A percentile compares a stretch with the other conserved stretches of the same genome.
Evolutionary conservation across 2,113 vertebrate genomes (phyloP).

Genomic region (Pseudorhombus dupliciocellatus): DNA sequence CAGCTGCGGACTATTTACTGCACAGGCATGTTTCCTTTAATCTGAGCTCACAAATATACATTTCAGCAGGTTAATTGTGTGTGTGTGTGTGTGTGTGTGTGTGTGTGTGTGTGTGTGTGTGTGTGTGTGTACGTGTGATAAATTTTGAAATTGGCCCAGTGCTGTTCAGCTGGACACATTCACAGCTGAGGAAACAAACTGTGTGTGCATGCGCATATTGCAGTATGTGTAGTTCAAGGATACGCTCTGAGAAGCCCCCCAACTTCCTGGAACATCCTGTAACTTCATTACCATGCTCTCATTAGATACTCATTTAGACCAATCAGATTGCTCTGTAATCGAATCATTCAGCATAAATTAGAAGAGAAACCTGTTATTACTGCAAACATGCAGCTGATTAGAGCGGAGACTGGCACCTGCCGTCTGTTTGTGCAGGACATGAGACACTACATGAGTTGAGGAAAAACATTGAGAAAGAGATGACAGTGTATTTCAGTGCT

Average conservation of each 20-base stretch:
- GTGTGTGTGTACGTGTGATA: neutral
- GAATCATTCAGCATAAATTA: constrained; percentile 68
- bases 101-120: constrained; percentile 26
- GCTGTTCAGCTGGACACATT: constrained; percentile 37
- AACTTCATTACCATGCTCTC: constrained; percentile 69
- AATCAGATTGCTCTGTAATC: constrained; percentile 70
- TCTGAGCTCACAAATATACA: too few relatives aligned
- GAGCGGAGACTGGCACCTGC: constrained; percentile 36
- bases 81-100: too few relatives aligned
- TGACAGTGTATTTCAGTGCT: too few relatives aligned
- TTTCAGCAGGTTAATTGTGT: too few relatives aligned
- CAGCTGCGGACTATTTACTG: too few relatives aligned
- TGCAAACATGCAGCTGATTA: constrained; percentile 50
- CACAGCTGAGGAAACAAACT: constrained; percentile 52
- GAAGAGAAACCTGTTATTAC: constrained; percentile 64
- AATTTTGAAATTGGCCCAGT: constrained; percentile 40
- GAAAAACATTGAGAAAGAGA: neutral
- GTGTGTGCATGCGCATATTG: constrained; percentile 6
- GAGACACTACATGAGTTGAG: neutral
- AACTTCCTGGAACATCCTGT: constrained; percentile 75
- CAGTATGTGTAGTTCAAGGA: constrained; percentile 48
- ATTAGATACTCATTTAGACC: constrained; percentile 74
- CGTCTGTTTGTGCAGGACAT: constrained; percentile 8
- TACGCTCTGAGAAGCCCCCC: constrained; percentile 29
- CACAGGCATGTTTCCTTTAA: too few relatives aligned